Evolutionary conservation across 1,140 invertebrate species (phyloP), one percentile per base, ranked within the genome.

Genomic region (Ylistrum balloti): DNA sequence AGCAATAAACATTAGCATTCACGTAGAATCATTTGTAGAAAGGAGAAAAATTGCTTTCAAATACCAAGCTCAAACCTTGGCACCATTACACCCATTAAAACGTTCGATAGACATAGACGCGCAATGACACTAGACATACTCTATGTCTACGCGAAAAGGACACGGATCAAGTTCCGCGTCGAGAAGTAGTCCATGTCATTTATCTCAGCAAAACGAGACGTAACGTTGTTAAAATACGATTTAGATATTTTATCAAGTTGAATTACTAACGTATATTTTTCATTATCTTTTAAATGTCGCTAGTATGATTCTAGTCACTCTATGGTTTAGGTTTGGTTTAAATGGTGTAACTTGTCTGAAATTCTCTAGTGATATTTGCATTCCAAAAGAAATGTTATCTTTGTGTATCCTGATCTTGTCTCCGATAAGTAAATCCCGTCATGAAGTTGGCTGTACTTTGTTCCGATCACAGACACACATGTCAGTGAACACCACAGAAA

Each of bases 381-480:
- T 74, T 74, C 56, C 56, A 74, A 74, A 48, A 74, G 56, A 74
- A 74, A 74, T 5, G 56, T n/a, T 74, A 74, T 74, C 56, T 74
- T 74, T 74, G 56, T 28, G 56, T 74, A 74, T 74, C 56, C 56
- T 28, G 56, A 74, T 74, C n/a, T n/a, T 28, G 56, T 11, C 56
- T 74, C 22, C 22, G 56, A 74, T 74, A 74, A 74, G 22, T 28
- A 74, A 74, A 74, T 74, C 56, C 22, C 22, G n/a, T 74, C 28
- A 74, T 74, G 56, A 74, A 74, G 56, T 74, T 74, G 56, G 22
- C n/a, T 74, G 56, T 74, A 74, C 56, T 74, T 74, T 74, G n/a
- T n/a, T 11, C 11, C 56, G n/a, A 74, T 5, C 45, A 74, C 5
- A 74, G 56, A 74, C 56, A 74, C 22, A 74, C 22, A n/a, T 28